These are phyloP conservation scores for Artemia sp. DNA, from an alignment of 2,888 invertebrate species.

Conservation along the genomic window DNA sequence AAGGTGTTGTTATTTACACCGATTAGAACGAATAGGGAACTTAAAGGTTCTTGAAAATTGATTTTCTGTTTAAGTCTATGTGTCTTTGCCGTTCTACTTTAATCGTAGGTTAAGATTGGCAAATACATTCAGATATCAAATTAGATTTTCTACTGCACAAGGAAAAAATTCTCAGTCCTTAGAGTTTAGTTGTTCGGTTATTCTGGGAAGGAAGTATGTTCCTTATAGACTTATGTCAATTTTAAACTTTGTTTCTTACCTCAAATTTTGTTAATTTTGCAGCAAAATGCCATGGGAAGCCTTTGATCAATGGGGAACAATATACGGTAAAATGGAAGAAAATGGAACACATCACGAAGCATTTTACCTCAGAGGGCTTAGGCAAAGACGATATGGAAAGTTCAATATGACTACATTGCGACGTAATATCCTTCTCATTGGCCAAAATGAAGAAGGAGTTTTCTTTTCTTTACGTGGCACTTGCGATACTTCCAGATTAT, in stretches of 20 bases:
- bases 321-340: slow-evolving; percentile 39
- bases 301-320: slow-evolving; percentile 46
- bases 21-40: no score
- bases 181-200: no score
- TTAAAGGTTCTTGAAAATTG: no score
- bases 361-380: slow-evolving; percentile 39
- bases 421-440: slow-evolving; percentile 32
- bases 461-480: slow-evolving; percentile 39
- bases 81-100: no score
- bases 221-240: no score
- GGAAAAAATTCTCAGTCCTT: no score
- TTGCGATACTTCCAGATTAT: slow-evolving; percentile 38
- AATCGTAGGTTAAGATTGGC: no score
- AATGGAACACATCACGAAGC: slow-evolving; percentile 34
- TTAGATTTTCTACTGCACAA: no score
- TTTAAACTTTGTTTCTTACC: slow-evolving; percentile 18
- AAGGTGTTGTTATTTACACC: no score
- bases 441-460: slow-evolving; percentile 40
- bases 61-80: no score
- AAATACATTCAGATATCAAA: no score
- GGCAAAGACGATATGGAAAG: slow-evolving; percentile 36
- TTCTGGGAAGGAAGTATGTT: no score
- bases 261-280: not conserved
- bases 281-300: slow-evolving; percentile 31
- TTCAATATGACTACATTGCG: slow-evolving; percentile 30